Evolutionary conservation across 2,888 invertebrate species (phyloP).

Genomic region (Xestia xanthographa): DNA sequence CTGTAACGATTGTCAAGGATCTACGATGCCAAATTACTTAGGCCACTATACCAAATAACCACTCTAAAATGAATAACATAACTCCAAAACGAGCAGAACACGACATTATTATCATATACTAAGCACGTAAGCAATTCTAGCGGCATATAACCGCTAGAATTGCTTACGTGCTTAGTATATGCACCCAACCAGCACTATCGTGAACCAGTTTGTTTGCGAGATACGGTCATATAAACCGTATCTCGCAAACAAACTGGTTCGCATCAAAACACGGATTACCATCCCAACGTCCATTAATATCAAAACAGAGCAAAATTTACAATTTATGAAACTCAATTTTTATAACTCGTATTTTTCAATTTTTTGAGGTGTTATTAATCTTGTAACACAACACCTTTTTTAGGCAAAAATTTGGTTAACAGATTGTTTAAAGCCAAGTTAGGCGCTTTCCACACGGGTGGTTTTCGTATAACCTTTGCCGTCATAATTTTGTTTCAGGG

Average conservation of each 20-base stretch:
- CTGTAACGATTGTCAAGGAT: no score
- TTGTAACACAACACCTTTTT: constrained; percentile 3
- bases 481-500: neutral
- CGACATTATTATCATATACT: neutral
- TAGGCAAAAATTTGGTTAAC: neutral
- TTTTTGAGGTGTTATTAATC: constrained; percentile 44
- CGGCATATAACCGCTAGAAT: no score
- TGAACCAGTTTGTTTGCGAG: no score
- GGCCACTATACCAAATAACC: no score
- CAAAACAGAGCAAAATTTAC: constrained; percentile 5
- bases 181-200: no score
- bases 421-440: constrained; percentile 1
- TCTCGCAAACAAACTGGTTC: constrained; percentile 8
- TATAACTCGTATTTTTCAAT: neutral
- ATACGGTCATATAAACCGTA: no score
- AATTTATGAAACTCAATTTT: constrained; percentile 8
- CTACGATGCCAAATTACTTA: no score
- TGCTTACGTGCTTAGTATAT: no score
- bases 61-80: neutral
- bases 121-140: constrained; percentile 14
- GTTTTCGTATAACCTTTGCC: neutral
- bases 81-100: neutral
- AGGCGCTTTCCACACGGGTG: neutral
- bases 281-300: neutral
- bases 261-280: constrained; percentile 39